A percentile compares a stretch with the other conserved stretches of the same genome.
Conservation (phyloP, 1,140 invertebrate genomes). For the Pogonomyrmex californicus region DNA sequence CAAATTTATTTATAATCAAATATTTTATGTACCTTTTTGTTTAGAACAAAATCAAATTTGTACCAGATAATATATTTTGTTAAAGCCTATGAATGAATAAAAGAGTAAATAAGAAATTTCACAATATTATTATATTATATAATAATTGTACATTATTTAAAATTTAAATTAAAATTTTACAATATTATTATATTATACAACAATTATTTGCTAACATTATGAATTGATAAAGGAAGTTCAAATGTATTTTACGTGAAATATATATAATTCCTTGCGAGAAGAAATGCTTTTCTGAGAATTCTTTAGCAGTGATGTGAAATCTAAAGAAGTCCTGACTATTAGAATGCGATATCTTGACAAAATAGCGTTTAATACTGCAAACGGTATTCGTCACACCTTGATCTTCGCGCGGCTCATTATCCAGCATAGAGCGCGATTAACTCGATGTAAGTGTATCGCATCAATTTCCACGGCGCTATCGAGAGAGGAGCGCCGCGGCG, state of each 20-base stretch:
- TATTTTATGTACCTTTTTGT: not conserved
- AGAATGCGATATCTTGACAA: not conserved
- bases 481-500: slow-evolving; percentile 32
- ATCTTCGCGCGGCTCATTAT: slow-evolving; percentile 33
- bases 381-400: slow-evolving; percentile 9
- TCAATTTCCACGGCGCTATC: slow-evolving; percentile 59
- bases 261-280: not conserved
- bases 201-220: not conserved
- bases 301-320: not conserved
- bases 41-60: slow-evolving; percentile 2
- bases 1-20: not conserved
- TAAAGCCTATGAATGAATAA: not conserved
- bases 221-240: not conserved
- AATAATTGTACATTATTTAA: not conserved
- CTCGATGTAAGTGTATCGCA: slow-evolving; percentile 46
- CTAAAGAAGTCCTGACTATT: not conserved
- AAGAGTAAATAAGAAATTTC: not conserved
- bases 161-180: too few relatives aligned
- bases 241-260: not conserved
- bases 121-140: not conserved
- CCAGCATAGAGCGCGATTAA: slow-evolving; percentile 36
- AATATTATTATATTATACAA: not conserved
- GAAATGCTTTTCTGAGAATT: not conserved
- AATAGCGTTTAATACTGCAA: slow-evolving; percentile 1
- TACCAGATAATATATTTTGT: not conserved